Evolutionary conservation across 2,797 vertebrate species (phyloP).

Genomic region (Perodicticus potto): DNA sequence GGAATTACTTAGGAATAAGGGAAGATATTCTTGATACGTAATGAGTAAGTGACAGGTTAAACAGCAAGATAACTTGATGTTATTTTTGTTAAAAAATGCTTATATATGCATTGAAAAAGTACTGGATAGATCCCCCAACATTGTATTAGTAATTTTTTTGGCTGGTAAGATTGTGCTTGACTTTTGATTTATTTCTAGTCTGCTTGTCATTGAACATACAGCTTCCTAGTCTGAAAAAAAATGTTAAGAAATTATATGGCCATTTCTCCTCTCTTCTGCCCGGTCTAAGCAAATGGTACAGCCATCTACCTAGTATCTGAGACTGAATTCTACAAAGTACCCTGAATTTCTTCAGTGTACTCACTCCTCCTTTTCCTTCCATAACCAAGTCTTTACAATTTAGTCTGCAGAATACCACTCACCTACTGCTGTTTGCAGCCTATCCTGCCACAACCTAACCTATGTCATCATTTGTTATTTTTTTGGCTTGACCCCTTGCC

Average conservation of each 20-base stretch:
- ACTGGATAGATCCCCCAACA: not conserved
- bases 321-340: not conserved
- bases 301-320: not conserved
- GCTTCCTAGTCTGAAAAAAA: not conserved
- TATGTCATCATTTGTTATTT: not conserved
- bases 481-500: not conserved
- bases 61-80: not conserved
- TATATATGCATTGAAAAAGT: conserved; percentile 21
- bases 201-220: not conserved
- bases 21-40: not conserved
- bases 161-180: not conserved
- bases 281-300: not conserved
- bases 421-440: not conserved
- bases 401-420: not conserved
- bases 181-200: conserved; percentile 16
- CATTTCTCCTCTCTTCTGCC: not conserved
- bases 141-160: conserved; percentile 26
- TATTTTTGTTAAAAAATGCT: conserved; percentile 30
- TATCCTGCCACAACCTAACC: not conserved
- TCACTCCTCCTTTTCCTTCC: not conserved
- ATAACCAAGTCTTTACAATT: not conserved
- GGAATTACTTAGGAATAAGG: not conserved
- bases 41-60: not conserved
- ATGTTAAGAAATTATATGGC: not conserved
- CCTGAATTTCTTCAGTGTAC: not conserved